Conservation (phyloP, 2,888 invertebrate genomes). For the Apamea monoglypha region DNA sequence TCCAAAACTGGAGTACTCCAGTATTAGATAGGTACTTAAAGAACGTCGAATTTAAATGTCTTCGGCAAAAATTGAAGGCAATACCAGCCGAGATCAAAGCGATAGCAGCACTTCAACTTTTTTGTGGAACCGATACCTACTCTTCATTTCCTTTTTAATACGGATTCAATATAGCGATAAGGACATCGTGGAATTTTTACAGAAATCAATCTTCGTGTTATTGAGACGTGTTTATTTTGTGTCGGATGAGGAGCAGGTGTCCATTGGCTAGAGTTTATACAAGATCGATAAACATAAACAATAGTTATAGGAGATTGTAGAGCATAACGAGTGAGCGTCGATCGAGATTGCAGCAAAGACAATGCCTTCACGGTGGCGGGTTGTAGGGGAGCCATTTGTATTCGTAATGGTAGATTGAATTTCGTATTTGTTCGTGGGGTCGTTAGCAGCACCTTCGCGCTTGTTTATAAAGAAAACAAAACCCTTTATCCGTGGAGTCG, state of each 20-base stretch:
- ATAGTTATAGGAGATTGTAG: constrained; percentile 69
- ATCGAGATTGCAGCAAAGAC: constrained; percentile 83
- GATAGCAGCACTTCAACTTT: constrained; percentile 79
- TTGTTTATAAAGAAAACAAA: constrained; percentile 90
- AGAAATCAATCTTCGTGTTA: constrained; percentile 70
- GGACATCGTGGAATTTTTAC: constrained; percentile 70
- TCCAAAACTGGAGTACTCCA: constrained; percentile 69
- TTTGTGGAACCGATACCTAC: constrained; percentile 79
- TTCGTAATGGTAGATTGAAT: constrained; percentile 90
- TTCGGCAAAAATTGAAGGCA: constrained; percentile 76
- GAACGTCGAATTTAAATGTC: constrained; percentile 77
- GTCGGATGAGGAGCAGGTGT: constrained; percentile 56
- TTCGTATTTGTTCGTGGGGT: constrained; percentile 90
- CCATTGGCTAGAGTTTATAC: constrained; percentile 27
- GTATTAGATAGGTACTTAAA: constrained; percentile 69
- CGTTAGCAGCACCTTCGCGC: constrained; percentile 89
- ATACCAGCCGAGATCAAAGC: constrained; percentile 78
- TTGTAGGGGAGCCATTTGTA: constrained; percentile 86
- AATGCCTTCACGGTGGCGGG: constrained; percentile 80
- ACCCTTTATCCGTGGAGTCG: constrained; percentile 80
- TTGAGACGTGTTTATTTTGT: constrained; percentile 66
- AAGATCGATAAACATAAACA: constrained; percentile 73
- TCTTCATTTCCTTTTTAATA: constrained; percentile 81
- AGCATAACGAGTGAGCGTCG: constrained; percentile 73
- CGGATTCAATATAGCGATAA: constrained; percentile 82